Base-by-base conservation (phyloP, 2,888 invertebrate genomes). In the Pelosia muscerda region DNA sequence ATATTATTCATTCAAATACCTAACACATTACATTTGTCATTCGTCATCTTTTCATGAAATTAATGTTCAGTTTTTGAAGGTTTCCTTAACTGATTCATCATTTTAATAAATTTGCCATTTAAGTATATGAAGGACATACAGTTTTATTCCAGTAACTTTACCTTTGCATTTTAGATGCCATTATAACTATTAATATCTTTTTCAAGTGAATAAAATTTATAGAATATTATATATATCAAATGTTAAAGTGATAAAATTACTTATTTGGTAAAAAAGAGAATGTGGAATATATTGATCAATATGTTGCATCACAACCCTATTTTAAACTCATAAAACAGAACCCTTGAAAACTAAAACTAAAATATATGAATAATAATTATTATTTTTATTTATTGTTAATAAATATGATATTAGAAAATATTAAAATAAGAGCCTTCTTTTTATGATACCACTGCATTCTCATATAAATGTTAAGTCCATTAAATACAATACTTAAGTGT, bases 301-400 rank as follows among this genome's bases (percentile, higher is more conserved):
- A n/a, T 38, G 69, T 70, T 62, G 69, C 66, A 60, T 85, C 85
- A 85, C 84, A 85, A 85, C 84, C 84, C 75, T 81, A 74, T 78
- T 65, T 64, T 82, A 84, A 84, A 84, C 83, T 84, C 84, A 31
- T 79, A 74, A 63, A 79, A 84, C 75, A 78, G 74, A 79, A 81
- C 77, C 72, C 64, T 74, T 61, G 1, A 26, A 19, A 62, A 28
- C 19, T 28, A 62, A 53, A 31, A 63, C 28, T 60, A 19, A 38
- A 57, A 42, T 42, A 5, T 42, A 54, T 49, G 28, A 54, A 34
- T 61, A 62, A n/a, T 25, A 56, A 19, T 26, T 13, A 56, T 56
- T n/a, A n/a, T n/a, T n/a, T n/a, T n/a, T n/a, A 28, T 42, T n/a
- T 2, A 0, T 49, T 49, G 49, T 9, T n/a, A 49, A 49, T 49